A percentile compares a stretch with the other conserved stretches of the same genome.
phyloP scores from a whole-genome alignment of 2,797 vertebrate species.

The Pogoniulus pusillus region DNA sequence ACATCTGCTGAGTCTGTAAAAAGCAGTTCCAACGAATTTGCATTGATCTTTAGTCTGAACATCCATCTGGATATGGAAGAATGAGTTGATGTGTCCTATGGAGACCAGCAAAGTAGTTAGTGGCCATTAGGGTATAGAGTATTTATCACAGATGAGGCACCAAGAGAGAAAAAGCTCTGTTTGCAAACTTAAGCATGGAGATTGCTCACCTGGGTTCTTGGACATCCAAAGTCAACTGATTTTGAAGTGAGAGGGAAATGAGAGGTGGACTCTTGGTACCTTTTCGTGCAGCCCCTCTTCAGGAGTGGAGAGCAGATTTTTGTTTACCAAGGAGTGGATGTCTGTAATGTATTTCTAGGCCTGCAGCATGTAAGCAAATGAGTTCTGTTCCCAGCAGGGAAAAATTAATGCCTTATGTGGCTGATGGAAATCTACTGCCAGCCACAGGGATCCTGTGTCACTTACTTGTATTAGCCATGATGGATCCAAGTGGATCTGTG shows the following conservation, averaged over 20 bases:
- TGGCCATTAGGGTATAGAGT: background rate
- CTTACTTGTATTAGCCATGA: background rate
- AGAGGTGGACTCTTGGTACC: background rate
- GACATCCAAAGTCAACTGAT: background rate
- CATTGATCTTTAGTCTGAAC: background rate
- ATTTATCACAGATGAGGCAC: background rate
- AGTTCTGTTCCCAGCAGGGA: background rate
- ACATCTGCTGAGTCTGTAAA: background rate
- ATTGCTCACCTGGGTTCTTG: background rate
- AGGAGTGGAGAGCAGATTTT: background rate
- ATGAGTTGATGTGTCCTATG: background rate
- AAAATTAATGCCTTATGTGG: background rate
- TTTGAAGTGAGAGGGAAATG: background rate
- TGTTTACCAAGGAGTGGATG: background rate
- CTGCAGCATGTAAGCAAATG: background rate
- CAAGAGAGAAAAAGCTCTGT: background rate
- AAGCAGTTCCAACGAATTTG: background rate
- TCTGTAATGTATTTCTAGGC: background rate
- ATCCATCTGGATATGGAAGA: background rate
- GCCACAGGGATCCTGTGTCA: background rate
- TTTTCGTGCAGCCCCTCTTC: conserved; percentile 1
- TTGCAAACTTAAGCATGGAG: background rate
- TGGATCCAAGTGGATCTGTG: background rate
- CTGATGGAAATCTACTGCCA: background rate
- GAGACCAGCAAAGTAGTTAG: background rate